A percentile compares a stretch with the other conserved stretches of the same genome.
phyloP scores from a whole-genome alignment of 2,888 invertebrate species.

The Limnephilus lunatus region DNA sequence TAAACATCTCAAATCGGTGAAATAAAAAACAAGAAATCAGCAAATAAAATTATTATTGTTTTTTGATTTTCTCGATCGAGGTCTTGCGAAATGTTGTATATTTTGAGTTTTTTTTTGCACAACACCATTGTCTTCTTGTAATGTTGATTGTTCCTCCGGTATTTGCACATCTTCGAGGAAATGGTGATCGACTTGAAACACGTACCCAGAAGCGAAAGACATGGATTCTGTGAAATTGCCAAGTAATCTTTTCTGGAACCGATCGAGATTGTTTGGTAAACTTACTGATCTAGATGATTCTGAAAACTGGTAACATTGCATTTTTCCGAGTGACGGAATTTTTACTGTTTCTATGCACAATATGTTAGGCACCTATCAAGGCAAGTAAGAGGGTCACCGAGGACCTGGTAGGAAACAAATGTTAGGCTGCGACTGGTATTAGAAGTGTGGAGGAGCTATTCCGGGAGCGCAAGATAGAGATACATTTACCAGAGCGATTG shows the following conservation, averaged over 20 bases:
- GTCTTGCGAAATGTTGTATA: neutral
- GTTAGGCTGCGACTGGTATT: too few relatives aligned
- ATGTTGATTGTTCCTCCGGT: slow-evolving; percentile 24
- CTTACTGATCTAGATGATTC: neutral
- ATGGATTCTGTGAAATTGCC: slow-evolving; percentile 7
- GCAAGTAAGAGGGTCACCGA: too few relatives aligned
- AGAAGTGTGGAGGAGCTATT: too few relatives aligned
- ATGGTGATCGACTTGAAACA: neutral
- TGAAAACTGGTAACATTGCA: neutral
- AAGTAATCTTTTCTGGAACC: slow-evolving; percentile 4
- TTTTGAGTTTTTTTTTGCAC: neutral
- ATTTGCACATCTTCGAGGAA: neutral
- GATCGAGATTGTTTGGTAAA: neutral
- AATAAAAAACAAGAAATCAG: neutral
- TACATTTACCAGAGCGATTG: too few relatives aligned
- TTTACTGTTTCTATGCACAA: neutral
- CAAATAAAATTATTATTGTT: neutral
- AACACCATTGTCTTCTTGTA: slow-evolving; percentile 23
- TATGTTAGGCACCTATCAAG: neutral
- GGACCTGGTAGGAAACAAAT: too few relatives aligned
- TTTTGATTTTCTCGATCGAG: neutral
- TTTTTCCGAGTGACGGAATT: neutral
- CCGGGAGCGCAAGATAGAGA: too few relatives aligned
- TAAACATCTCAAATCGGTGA: neutral
- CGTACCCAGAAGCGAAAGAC: neutral